phyloP scores from a whole-genome alignment of 92 coral and sea anemone genomes.

The Epizoanthus scotinus region DNA sequence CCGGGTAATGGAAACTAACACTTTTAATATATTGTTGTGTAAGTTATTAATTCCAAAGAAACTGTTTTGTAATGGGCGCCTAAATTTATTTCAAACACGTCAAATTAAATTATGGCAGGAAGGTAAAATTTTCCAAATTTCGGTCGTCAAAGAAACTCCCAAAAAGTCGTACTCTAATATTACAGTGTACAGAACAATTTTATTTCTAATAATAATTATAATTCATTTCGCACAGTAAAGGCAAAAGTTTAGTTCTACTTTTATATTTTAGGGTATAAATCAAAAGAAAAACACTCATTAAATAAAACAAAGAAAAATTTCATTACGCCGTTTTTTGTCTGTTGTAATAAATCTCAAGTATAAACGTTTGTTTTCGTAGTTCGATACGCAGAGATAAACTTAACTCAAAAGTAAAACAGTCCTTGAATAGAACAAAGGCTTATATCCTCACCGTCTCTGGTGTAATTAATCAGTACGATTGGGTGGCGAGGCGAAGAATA shows the following conservation, averaged over 20 bases:
- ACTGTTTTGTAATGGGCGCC: slow-evolving; percentile 33
- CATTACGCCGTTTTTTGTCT: slow-evolving; percentile 5
- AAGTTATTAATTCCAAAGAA: slow-evolving; percentile 30
- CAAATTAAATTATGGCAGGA: slow-evolving; percentile 38
- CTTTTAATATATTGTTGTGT: slow-evolving; percentile 23
- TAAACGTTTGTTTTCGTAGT: slow-evolving; percentile 8
- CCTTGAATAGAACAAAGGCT: slow-evolving; percentile 23
- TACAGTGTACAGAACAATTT: slow-evolving; percentile 15
- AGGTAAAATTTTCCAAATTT: background rate
- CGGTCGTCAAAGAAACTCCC: background rate
- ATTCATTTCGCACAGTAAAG: background rate
- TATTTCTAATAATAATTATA: background rate
- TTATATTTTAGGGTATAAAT: background rate
- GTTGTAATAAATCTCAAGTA: slow-evolving; percentile 3
- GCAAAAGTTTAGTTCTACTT: background rate
- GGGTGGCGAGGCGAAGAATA: background rate
- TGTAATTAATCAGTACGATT: slow-evolving; percentile 32
- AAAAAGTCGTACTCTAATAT: background rate
- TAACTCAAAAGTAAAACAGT: slow-evolving; percentile 41
- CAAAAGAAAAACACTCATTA: slow-evolving; percentile 10
- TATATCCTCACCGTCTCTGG: slow-evolving; percentile 21
- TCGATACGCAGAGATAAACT: slow-evolving; percentile 33
- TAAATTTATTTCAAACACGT: slow-evolving; percentile 27
- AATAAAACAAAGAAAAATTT: slow-evolving; percentile 30
- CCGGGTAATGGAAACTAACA: slow-evolving; percentile 27